These are phyloP conservation scores for Vespertilio murinus DNA, from an alignment of 2,797 vertebrate species.

Conservation along the genomic window DNA sequence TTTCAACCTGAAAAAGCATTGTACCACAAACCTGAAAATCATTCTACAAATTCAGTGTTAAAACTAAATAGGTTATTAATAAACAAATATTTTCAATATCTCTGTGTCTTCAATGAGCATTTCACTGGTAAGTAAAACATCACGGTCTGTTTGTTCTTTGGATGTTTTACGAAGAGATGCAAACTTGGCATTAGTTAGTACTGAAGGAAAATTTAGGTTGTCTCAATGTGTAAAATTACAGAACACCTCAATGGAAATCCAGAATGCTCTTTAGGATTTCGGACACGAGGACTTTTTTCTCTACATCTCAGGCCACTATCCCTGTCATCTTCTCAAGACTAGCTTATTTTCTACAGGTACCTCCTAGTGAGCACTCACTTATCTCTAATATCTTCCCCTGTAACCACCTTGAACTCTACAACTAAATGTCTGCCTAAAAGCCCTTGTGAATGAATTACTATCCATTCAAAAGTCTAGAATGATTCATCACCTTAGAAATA, in stretches of 20 bases:
- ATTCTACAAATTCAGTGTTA: slow-evolving; percentile 32
- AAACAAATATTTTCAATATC: slow-evolving; percentile 39
- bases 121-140: slow-evolving; percentile 31
- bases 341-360: slow-evolving; percentile 41
- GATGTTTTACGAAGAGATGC: not conserved
- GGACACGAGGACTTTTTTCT: not conserved
- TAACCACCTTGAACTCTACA: not conserved
- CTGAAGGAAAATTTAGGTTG: slow-evolving; percentile 24
- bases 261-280: slow-evolving; percentile 16
- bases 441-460: slow-evolving; percentile 47
- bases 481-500: slow-evolving; percentile 38
- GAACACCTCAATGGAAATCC: not conserved
- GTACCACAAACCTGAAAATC: slow-evolving; percentile 33
- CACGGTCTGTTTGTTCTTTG: not conserved
- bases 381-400: slow-evolving; percentile 10
- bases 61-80: slow-evolving; percentile 33
- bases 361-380: not conserved
- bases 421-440: slow-evolving; percentile 47
- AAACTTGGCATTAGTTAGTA: slow-evolving; percentile 11
- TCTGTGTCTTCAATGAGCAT: not conserved
- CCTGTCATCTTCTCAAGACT: not conserved
- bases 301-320: not conserved
- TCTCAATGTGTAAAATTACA: slow-evolving; percentile 43
- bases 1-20: slow-evolving; percentile 43
- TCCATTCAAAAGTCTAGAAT: slow-evolving; percentile 38